Conservation (phyloP, 2,888 invertebrate genomes). For the Pemphredon lugubris region DNA sequence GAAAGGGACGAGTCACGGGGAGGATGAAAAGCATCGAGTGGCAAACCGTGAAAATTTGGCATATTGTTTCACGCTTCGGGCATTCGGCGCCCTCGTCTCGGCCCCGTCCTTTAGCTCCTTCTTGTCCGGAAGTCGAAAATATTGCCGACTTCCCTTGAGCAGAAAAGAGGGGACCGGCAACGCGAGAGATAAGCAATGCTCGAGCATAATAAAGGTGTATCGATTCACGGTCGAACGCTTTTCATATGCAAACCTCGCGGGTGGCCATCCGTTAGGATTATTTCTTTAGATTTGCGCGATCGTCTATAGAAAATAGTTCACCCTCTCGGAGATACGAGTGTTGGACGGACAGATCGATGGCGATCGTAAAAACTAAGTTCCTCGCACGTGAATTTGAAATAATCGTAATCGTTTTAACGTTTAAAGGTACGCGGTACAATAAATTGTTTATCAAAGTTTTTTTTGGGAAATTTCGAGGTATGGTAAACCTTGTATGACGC, state of each 20-base stretch:
- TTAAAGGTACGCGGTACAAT: no score
- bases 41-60: slow-evolving; percentile 70
- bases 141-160: slow-evolving; percentile 75
- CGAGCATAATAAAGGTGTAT: slow-evolving; percentile 79
- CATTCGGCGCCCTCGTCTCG: slow-evolving; percentile 38
- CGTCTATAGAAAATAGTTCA: slow-evolving; percentile 33
- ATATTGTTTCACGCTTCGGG: slow-evolving; percentile 74
- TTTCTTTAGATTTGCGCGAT: slow-evolving; percentile 70
- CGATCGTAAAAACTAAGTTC: slow-evolving; percentile 32
- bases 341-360: slow-evolving; percentile 36
- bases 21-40: slow-evolving; percentile 39
- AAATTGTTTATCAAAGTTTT: no score
- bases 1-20: slow-evolving; percentile 40
- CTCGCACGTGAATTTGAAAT: neutral
- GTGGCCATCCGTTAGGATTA: slow-evolving; percentile 80
- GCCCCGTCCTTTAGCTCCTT: slow-evolving; percentile 17
- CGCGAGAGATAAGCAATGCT: slow-evolving; percentile 77
- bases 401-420: no score
- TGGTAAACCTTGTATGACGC: no score
- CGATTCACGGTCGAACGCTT: slow-evolving; percentile 75
- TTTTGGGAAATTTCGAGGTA: no score
- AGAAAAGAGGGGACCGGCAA: slow-evolving; percentile 46
- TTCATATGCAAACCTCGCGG: slow-evolving; percentile 80
- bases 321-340: slow-evolving; percentile 24
- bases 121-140: slow-evolving; percentile 76